Base-by-base conservation (phyloP, 2,113 vertebrate species). In the Hyaena hyaena region DNA sequence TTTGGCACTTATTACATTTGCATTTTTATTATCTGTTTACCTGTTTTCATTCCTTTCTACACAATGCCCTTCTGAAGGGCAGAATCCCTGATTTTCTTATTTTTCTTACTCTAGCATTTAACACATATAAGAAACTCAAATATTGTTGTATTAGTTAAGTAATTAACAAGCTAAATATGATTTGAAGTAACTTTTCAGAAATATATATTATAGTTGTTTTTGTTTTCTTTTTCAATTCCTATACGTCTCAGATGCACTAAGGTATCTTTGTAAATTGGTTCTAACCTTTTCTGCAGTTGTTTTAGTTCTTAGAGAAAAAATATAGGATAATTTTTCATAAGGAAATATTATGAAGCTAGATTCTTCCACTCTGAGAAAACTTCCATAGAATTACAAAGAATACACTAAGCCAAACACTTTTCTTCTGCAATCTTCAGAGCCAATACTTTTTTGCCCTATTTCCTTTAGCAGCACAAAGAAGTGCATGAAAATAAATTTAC, bases 11-110 rank as follows among this genome's bases (percentile, higher is more conserved):
- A 92, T 0, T 73, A 16, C 28, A 81, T 95, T 87, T 95, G 43
- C 35, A 95, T 97, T 96, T 77, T 88, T 93, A 86, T 83, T 93
- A 89, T 89, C 17, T 92, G 43, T 80, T 95, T 93, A 61, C 28
- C 19, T 90, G 21, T 69, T 96, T 90, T 82, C 16, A 85, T 92
- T 93, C 26, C 45, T 84, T 95, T 33, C 23, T 81, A 69, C 24
- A 4, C 23, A 95, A 65, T 88, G 33, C 23, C 33, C 50, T 96
- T 93, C 53, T 91, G 33, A 95, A 97, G 39, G 74, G 10, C 50
- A 93, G 21, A 2, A 45, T 55, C 21, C 19, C n/a, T 35, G 53
- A 69, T 14, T 63, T 93, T 66, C 35, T 26, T 17, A 68, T 31
- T 45, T 74, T 92, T 68, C 68, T 88, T 39, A 68, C 45, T 66